Base-by-base conservation (phyloP, 2,888 invertebrate genomes). In the Notodonta ziczac region DNA sequence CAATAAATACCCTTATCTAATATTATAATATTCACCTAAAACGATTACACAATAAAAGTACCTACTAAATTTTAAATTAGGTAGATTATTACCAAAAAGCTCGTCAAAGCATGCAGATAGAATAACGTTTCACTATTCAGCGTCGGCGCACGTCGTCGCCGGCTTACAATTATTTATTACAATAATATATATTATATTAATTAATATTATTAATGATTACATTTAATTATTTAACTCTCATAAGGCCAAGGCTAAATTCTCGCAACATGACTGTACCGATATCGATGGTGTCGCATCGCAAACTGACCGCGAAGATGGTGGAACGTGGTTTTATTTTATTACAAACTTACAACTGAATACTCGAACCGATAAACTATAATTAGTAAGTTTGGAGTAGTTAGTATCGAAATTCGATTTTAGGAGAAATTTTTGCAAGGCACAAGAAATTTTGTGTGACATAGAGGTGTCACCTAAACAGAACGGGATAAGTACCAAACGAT, bases 231-330 rank as follows among this genome's bases (percentile, higher is more conserved):
- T 90, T 88, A 88, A 92, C 89, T 93, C 87, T 94, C 92, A 94
- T 93, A 93, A 93, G 93, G 93, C 93, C 93, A 93, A 93, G 93
- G 91, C 93, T 93, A 93, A 93, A 93, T 93, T 93, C 93, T 92
- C 93, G 92, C 93, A 92, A 91, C 90, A 91, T 88, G 86, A 90
- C 90, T 90, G 89, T 89, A 88, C 88, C 80, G 84, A 80, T 83
- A 84, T 86, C 88, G 86, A 83, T 79, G 75, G 78, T 83, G 82
- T 82, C 89, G 88, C 89, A 87, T 87, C 89, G 88, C 86, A 84
- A 80, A 78, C 85, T 75, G 72, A 74, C 77, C 78, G 76, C 74
- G 67, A 77, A 72, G 64, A 74, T 70, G 60, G 69, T 65, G 70
- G 78, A 75, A 72, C 77, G 75, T 69, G 67, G 65, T 72, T 65